Evolutionary conservation across 2,888 invertebrate species (phyloP), one percentile per base, ranked within the genome.

Genomic region (Tetanocera ferruginea): DNA sequence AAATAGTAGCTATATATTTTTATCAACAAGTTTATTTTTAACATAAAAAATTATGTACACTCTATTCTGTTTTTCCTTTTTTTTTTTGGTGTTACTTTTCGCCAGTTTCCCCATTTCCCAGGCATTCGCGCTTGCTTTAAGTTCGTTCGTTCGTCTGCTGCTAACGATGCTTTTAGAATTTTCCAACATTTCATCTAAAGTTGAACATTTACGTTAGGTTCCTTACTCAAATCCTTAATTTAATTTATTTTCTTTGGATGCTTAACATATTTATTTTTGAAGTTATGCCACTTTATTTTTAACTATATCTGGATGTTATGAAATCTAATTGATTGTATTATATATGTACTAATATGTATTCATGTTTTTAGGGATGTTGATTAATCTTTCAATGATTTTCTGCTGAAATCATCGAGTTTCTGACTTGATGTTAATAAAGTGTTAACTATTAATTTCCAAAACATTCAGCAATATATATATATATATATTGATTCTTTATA

Each of bases 1-100:
- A 43, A 43, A 43, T 55, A 64, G n/a, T 64, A n/a, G 28, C 31
- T 34, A 31, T 72, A 60, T 25, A 49, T 34, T 57, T 72, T 72
- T 60, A 72, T 49, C 71, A 71, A 71, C 73, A 86, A 86, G 86
- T 86, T 85, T 86, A 86, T 86, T 86, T 86, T 83, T 86, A 85
- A 84, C 81, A 80, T 81, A 76, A 75, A 79, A 80, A 79, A 76
- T 73, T 78, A 55, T 81, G 78, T 81, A 81, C 79, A 78, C 78
- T 76, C 64, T 79, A 80, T 77, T 73, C 37, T 25, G 37, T 28
- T 34, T 66, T 66, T 34, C 34, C 34, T 34, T 64, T 52, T 74
- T 74, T 64, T 67, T 25, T 14, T 67, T 23, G 34, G 19, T 67
- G 19, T 31, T 52, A 52, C 37, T 66, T 73, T 55, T 71, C 75